Evolutionary conservation across 2,888 invertebrate genomes (phyloP), one percentile per base, ranked within the genome.

Genomic region (Esperia sulphurella): DNA sequence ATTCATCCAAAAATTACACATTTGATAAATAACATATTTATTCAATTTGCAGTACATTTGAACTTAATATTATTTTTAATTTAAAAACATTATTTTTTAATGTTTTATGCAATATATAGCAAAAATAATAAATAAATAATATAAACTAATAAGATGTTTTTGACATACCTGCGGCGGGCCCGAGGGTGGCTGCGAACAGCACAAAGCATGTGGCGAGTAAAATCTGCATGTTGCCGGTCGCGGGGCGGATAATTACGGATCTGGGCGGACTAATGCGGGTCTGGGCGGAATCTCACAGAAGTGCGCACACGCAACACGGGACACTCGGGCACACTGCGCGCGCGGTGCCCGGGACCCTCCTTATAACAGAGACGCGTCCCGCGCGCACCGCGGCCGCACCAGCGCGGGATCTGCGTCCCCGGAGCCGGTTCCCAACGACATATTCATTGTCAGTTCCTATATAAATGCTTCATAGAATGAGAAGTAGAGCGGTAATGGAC

Each of bases 81-180:
- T n/a, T n/a, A n/a, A n/a, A n/a, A n/a, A n/a, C n/a, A n/a, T n/a
- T n/a, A n/a, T n/a, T n/a, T n/a, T n/a, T n/a, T n/a, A n/a, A n/a
- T n/a, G n/a, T n/a, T n/a, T n/a, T n/a, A n/a, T n/a, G n/a, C n/a
- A n/a, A n/a, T n/a, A n/a, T n/a, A n/a, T n/a, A n/a, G n/a, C n/a
- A n/a, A n/a, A n/a, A n/a, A n/a, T n/a, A n/a, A n/a, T n/a, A n/a
- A n/a, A n/a, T n/a, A n/a, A n/a, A n/a, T n/a, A n/a, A 39, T 12
- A 14, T 14, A 13, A 12, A 21, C 14, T 43, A 33, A 48, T 44
- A 48, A 44, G 40, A 31, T 28, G 45, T 48, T 30, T 37, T 10
- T 44, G 31, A 89, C 90, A 66, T 86, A 92, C 92, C 92, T 89
- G 91, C 81, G 46, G 84, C 84, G 53, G 91, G 90, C 66, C 83